Evolutionary conservation across 2,113 vertebrate genomes (phyloP).

Genomic region (Cynoglossus semilaevis): DNA sequence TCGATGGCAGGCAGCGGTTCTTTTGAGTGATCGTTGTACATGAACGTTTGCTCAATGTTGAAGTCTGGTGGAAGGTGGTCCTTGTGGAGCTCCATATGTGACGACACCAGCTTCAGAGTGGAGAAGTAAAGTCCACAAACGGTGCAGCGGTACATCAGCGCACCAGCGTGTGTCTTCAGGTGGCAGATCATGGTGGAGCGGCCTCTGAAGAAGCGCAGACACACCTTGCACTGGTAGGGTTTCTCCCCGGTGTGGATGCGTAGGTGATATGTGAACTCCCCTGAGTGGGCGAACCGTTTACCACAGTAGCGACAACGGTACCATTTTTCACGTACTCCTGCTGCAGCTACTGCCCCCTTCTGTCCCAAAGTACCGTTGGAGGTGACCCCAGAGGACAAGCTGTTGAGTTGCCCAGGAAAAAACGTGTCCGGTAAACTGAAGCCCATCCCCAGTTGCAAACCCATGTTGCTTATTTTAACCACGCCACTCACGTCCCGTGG

Average conservation of each 20-base stretch:
- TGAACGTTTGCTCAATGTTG: constrained; percentile 98
- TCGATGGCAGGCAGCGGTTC: constrained; percentile 84
- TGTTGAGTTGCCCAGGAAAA: constrained; percentile 62
- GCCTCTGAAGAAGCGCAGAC: constrained; percentile 94
- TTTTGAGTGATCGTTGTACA: constrained; percentile 98
- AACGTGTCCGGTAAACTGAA: constrained; percentile 58
- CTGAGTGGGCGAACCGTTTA: constrained; percentile 94
- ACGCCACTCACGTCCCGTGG: constrained; percentile 49
- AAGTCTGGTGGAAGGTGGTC: constrained; percentile 92
- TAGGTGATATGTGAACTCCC: constrained; percentile 96
- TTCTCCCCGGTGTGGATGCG: constrained; percentile 97
- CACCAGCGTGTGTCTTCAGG: constrained; percentile 95
- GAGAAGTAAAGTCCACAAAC: constrained; percentile 95
- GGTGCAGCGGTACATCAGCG: constrained; percentile 97
- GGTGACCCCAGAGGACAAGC: constrained; percentile 52
- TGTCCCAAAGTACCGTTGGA: constrained; percentile 51
- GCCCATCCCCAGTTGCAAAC: constrained; percentile 61
- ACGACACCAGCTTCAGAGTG: constrained; percentile 95
- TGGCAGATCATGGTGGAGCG: constrained; percentile 99
- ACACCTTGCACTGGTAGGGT: constrained; percentile 98
- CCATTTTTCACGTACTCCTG: constrained; percentile 82
- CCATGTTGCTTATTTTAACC: constrained; percentile 50
- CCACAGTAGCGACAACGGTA: constrained; percentile 96
- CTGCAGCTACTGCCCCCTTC: constrained; percentile 40
- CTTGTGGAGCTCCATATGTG: constrained; percentile 93